Conservation (phyloP, 2,113 vertebrate genomes). For the Ceyx melanurus region DNA sequence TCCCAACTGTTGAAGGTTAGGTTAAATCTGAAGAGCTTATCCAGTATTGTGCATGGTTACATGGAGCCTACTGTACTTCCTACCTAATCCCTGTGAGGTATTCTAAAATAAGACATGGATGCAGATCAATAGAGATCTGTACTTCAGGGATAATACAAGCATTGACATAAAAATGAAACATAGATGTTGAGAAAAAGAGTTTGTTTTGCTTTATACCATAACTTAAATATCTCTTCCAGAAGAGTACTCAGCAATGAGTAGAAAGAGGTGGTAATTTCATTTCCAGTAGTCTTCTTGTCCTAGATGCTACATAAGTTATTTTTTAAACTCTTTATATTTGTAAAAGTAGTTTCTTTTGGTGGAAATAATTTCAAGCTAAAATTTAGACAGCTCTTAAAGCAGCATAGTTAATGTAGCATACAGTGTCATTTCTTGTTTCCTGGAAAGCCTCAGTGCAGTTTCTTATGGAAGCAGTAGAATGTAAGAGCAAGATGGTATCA, state of each 20-base stretch:
- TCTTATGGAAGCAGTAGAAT: not conserved
- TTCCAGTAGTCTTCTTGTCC: not conserved
- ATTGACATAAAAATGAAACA: not conserved
- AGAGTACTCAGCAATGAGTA: not conserved
- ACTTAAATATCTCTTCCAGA: not conserved
- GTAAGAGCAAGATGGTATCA: not conserved
- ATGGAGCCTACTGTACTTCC: not conserved
- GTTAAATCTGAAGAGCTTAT: not conserved
- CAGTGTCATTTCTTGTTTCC: not conserved
- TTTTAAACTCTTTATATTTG: not conserved
- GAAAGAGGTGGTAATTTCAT: not conserved
- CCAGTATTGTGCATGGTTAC: not conserved
- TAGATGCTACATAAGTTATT: not conserved
- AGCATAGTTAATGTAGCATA: not conserved
- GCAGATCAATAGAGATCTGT: not conserved
- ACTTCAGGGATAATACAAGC: not conserved
- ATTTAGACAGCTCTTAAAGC: not conserved
- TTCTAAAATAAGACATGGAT: slow-evolving; percentile 1
- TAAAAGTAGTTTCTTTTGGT: not conserved
- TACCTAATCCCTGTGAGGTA: not conserved
- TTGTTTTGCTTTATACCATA: not conserved
- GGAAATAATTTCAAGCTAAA: not conserved
- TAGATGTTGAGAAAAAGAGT: not conserved
- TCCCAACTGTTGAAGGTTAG: not conserved
- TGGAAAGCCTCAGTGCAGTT: not conserved